Evolutionary conservation across 2,888 invertebrate species (phyloP).

Genomic region (Gryllus longicercus): DNA sequence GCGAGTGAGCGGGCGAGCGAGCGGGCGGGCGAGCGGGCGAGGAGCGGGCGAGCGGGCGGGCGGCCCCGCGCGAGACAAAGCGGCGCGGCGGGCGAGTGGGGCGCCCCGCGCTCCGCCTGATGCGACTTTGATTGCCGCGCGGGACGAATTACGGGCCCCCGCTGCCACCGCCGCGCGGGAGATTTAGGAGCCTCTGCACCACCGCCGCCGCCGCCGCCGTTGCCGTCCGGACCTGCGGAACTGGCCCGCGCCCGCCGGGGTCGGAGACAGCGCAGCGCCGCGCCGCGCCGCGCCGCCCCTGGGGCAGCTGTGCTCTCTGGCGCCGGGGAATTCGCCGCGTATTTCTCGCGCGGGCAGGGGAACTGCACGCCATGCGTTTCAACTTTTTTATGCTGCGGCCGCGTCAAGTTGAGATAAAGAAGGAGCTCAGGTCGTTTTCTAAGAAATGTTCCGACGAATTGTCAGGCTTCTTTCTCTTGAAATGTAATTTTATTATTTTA

Average conservation of each 20-base stretch:
- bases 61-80: neutral
- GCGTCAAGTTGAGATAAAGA: no score
- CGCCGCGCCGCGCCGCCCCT: neutral
- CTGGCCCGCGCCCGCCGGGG: neutral
- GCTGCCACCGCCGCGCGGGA: neutral
- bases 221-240: neutral
- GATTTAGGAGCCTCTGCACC: neutral
- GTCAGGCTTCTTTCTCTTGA: no score
- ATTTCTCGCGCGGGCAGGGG: no score
- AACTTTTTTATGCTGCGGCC: no score
- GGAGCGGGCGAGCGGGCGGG: neutral
- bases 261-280: neutral
- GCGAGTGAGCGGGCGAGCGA: neutral
- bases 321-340: neutral
- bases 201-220: neutral
- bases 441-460: no score
- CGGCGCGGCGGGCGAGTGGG: neutral
- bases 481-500: no score
- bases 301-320: neutral
- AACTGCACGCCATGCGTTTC: no score
- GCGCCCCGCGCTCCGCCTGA: neutral
- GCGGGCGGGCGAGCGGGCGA: no score
- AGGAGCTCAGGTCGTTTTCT: no score
- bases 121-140: constrained; percentile 2
- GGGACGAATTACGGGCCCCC: constrained; percentile 8